Conservation (phyloP, 2,888 invertebrate species). For the Diaprepes abbreviatus region DNA sequence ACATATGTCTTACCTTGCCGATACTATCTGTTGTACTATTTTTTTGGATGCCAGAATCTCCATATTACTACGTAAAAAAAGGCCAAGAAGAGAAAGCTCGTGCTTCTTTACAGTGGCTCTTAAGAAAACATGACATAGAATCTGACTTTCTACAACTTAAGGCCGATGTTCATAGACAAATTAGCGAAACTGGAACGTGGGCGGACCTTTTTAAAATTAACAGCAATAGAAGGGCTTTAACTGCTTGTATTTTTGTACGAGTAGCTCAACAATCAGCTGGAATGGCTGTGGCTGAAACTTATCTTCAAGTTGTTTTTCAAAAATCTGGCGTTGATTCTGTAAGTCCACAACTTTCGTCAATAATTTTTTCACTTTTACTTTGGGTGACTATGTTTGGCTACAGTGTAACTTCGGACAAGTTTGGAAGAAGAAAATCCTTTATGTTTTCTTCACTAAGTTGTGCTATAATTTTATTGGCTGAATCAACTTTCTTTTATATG, state of each 20-base stretch:
- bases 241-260: slow-evolving; percentile 56
- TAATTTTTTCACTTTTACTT: too few species aligned
- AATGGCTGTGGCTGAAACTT: slow-evolving; percentile 55
- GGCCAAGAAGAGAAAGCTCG: slow-evolving; percentile 51
- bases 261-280: slow-evolving; percentile 59
- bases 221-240: slow-evolving; percentile 56
- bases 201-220: slow-evolving; percentile 56
- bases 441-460: slow-evolving; percentile 54
- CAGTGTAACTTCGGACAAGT: background rate
- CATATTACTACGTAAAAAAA: slow-evolving; percentile 56
- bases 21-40: slow-evolving; percentile 72
- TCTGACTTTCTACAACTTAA: slow-evolving; percentile 52
- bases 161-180: slow-evolving; percentile 55
- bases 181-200: slow-evolving; percentile 58
- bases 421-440: slow-evolving; percentile 56
- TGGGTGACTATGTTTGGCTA: too few species aligned
- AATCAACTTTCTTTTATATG: slow-evolving; percentile 55
- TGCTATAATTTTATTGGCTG: slow-evolving; percentile 50
- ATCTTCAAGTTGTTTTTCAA: slow-evolving; percentile 59
- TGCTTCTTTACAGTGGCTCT: slow-evolving; percentile 51
- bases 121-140: slow-evolving; percentile 53
- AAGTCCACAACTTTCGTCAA: too few species aligned
- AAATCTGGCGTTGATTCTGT: slow-evolving; percentile 30
- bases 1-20: slow-evolving; percentile 72
- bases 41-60: slow-evolving; percentile 73